A percentile compares a stretch with the other conserved stretches of the same genome.
These are phyloP conservation scores for Genyomyrus donnyi DNA, from an alignment of 2,113 vertebrate species.

Conservation along the genomic window DNA sequence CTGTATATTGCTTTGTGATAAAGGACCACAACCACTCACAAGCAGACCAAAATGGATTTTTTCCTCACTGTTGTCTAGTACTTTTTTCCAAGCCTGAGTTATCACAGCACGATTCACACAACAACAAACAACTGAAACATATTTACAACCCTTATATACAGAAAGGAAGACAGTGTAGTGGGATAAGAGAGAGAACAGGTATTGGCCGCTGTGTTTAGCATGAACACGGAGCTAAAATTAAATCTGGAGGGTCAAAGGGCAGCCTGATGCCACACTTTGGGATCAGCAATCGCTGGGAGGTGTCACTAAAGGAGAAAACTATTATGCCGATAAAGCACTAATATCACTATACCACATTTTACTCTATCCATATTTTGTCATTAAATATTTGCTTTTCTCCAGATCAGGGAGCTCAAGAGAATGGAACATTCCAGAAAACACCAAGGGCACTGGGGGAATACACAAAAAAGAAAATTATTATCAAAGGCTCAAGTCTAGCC, in stretches of 20 bases:
- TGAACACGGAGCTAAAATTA: background rate
- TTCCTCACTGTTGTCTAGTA: slow-evolving; percentile 41
- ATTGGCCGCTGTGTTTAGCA: background rate
- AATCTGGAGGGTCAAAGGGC: background rate
- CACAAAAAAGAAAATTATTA: background rate
- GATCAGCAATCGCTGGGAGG: background rate
- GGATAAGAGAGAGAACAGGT: slow-evolving; percentile 1
- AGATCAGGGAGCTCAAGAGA: background rate
- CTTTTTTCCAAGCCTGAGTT: slow-evolving; percentile 50
- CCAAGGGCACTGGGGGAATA: background rate
- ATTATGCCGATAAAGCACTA: background rate
- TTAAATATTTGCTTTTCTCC: background rate
- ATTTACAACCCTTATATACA: slow-evolving; percentile 48
- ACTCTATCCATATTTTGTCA: background rate
- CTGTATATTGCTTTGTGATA: slow-evolving; percentile 56
- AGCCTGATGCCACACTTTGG: background rate
- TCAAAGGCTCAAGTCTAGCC: background rate
- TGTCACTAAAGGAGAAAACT: slow-evolving; percentile 2
- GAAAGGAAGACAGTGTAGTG: slow-evolving; percentile 24
- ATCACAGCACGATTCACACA: slow-evolving; percentile 58
- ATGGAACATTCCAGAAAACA: background rate
- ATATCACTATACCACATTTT: background rate
- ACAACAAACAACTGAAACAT: slow-evolving; percentile 41
- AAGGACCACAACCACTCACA: slow-evolving; percentile 60
- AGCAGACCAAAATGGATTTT: slow-evolving; percentile 42